A percentile compares a stretch with the other conserved stretches of the same genome.
Conservation (phyloP, 2,888 invertebrate genomes). For the Homarus gammarus region DNA sequence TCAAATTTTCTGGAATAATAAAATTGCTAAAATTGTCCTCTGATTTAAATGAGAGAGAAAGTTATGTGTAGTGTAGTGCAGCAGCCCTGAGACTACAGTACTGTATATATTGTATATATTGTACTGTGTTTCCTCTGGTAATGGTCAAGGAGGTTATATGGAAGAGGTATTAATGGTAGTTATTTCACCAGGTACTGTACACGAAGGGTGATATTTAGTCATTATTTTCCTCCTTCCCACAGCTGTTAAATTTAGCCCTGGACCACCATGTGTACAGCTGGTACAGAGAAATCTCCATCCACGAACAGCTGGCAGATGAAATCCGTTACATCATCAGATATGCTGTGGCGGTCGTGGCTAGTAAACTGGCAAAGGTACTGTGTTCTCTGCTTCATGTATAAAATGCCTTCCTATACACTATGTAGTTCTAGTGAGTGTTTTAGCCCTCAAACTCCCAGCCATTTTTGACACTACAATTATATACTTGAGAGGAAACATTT, state of each 20-base stretch:
- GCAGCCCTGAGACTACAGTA: no score
- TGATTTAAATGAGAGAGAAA: no score
- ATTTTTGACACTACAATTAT: neutral
- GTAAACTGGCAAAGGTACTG: constrained; percentile 67
- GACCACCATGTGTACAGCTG: constrained; percentile 74
- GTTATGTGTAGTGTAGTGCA: no score
- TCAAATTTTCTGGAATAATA: no score
- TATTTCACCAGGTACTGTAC: no score
- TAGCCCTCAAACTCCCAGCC: neutral
- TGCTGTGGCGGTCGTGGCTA: constrained; percentile 66
- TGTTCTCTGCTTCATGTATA: neutral
- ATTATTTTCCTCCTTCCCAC: no score
- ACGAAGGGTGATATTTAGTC: no score
- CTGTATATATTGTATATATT: no score
- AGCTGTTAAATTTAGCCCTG: constrained; percentile 72
- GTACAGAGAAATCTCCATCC: constrained; percentile 73
- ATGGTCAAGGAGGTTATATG: no score
- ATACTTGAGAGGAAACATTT: neutral
- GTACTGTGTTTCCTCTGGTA: no score
- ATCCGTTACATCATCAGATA: constrained; percentile 73
- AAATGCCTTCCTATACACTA: neutral
- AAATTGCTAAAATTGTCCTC: no score
- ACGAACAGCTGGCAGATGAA: constrained; percentile 75
- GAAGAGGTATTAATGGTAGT: no score
- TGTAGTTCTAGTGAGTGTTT: neutral